phyloP scores from a whole-genome alignment of 1,140 invertebrate genomes.

The Vollenhovia emeryi region DNA sequence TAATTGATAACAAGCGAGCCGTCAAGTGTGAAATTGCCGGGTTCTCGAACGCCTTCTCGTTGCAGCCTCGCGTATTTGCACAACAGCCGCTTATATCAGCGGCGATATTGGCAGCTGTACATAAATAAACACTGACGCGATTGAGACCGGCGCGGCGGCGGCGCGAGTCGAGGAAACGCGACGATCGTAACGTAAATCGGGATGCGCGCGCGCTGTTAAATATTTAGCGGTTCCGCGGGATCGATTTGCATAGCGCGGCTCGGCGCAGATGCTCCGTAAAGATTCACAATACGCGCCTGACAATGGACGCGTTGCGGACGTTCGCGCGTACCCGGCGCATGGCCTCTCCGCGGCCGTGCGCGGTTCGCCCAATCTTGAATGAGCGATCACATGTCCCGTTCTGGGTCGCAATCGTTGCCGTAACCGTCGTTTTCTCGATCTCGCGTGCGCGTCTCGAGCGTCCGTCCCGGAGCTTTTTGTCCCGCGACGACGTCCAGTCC shows the following conservation, averaged over 20 bases:
- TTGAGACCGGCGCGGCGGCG: not conserved
- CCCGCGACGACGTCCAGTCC: too few species aligned
- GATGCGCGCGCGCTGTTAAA: not conserved
- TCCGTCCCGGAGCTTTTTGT: not conserved
- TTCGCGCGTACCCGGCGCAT: not conserved
- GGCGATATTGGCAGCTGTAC: not conserved
- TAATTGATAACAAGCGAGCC: not conserved
- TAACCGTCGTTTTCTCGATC: not conserved
- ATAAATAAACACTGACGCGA: conserved; percentile 9
- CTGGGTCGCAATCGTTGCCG: not conserved
- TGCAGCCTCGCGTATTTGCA: not conserved
- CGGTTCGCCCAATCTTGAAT: not conserved
- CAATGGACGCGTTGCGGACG: not conserved
- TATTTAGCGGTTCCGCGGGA: not conserved
- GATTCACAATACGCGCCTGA: not conserved
- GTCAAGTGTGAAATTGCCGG: not conserved
- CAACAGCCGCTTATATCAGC: not conserved
- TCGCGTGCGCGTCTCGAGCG: too few species aligned
- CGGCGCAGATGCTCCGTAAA: not conserved
- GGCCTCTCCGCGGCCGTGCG: not conserved
- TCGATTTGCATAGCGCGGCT: conserved; percentile 3
- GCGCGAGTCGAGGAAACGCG: not conserved
- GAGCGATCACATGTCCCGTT: not conserved
- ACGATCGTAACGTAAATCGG: conserved; percentile 10
- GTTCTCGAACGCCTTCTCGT: not conserved